Evolutionary conservation across 2,797 vertebrate genomes (phyloP).

Genomic region (Pseudocheirus occidentalis): DNA sequence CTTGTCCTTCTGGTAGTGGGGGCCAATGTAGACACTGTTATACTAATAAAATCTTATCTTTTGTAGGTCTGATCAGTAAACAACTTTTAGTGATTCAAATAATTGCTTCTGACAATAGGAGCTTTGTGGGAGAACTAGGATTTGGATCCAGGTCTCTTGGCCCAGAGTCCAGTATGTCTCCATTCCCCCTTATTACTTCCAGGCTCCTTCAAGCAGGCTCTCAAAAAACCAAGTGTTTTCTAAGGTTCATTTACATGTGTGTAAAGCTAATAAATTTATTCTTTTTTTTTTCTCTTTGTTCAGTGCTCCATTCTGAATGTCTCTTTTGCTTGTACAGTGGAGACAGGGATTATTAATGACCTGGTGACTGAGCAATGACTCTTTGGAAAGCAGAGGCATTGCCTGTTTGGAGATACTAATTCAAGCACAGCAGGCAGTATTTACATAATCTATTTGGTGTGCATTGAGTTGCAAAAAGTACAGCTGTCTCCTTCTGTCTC

Average conservation of each 20-base stretch:
- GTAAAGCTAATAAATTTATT: background rate
- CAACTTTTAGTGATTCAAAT: background rate
- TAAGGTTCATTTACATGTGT: background rate
- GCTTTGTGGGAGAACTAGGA: background rate
- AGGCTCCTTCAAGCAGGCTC: background rate
- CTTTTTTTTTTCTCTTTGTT: background rate
- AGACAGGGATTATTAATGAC: slow-evolving; percentile 60
- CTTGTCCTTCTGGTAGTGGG: background rate
- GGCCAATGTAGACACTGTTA: background rate
- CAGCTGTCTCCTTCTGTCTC: background rate
- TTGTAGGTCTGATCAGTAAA: background rate
- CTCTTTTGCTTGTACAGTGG: background rate
- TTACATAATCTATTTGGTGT: background rate
- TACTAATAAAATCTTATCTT: background rate
- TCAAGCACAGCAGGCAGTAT: slow-evolving; percentile 39
- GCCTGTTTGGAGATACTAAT: slow-evolving; percentile 57
- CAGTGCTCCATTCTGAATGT: background rate
- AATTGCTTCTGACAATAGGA: background rate
- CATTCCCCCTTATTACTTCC: background rate
- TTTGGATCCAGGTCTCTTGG: background rate
- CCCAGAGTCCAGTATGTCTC: background rate
- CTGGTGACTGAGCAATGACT: slow-evolving; percentile 50
- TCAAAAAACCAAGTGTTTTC: background rate
- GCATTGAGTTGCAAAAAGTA: background rate
- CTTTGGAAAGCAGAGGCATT: slow-evolving; percentile 52